A percentile compares a stretch with the other conserved stretches of the same genome.
phyloP scores from a whole-genome alignment of 2,888 invertebrate genomes.

The Caenorhabditis virilis region DNA sequence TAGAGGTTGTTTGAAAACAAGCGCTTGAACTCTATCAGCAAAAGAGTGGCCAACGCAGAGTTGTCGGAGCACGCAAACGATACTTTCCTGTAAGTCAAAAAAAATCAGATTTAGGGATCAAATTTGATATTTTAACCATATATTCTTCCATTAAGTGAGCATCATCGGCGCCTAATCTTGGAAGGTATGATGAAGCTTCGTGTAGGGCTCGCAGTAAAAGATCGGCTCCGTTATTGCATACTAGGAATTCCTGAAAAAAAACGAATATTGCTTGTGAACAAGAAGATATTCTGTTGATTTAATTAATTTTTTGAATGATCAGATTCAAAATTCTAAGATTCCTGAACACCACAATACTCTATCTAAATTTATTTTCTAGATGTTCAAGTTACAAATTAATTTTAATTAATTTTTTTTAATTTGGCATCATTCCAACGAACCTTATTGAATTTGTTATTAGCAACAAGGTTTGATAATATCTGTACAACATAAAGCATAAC shows the following conservation, averaged over 20 bases:
- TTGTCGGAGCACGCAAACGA: slow-evolving; percentile 49
- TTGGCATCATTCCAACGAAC: slow-evolving; percentile 9
- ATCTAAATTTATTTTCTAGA: too few species aligned
- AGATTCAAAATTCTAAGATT: too few species aligned
- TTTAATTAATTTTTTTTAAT: background rate
- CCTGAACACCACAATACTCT: too few species aligned
- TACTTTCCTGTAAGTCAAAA: slow-evolving; percentile 56
- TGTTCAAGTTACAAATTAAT: too few species aligned
- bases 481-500: slow-evolving; percentile 48
- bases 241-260: slow-evolving; percentile 46
- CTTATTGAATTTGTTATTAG: slow-evolving; percentile 57
- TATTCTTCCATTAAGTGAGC: slow-evolving; percentile 42
- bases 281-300: too few species aligned
- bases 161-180: slow-evolving; percentile 17
- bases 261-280: too few species aligned
- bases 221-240: slow-evolving; percentile 38
- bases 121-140: slow-evolving; percentile 4
- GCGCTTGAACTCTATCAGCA: slow-evolving; percentile 43
- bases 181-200: slow-evolving; percentile 24
- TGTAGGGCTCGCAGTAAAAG: slow-evolving; percentile 44
- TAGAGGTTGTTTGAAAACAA: slow-evolving; percentile 29
- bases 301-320: too few species aligned
- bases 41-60: slow-evolving; percentile 49
- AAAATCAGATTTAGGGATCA: background rate
- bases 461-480: slow-evolving; percentile 58